phyloP scores from a whole-genome alignment of 2,888 invertebrate genomes.

The Lasioglossum oenotherae region DNA sequence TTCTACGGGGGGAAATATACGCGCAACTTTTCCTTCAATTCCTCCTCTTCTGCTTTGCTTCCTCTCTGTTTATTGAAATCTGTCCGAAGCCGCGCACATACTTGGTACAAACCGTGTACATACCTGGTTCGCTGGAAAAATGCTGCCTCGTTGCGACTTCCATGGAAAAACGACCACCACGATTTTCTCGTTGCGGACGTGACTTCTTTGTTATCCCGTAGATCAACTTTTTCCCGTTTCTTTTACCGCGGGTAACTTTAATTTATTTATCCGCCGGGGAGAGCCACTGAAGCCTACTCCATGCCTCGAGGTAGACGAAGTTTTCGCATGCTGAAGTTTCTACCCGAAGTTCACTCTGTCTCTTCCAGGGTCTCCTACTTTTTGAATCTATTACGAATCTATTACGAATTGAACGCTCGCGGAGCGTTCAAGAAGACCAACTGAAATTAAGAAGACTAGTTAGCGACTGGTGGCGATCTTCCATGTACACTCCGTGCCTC shows the following conservation, averaged over 20 bases:
- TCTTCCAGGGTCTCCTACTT: not conserved
- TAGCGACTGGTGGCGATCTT: no score
- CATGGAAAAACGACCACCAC: not conserved
- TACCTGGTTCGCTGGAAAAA: not conserved
- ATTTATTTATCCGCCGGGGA: not conserved
- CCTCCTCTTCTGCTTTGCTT: constrained; percentile 2
- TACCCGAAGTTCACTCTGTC: not conserved
- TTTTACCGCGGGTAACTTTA: not conserved
- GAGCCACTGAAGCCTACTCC: not conserved
- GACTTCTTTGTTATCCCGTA: not conserved
- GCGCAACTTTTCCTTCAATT: constrained; percentile 30
- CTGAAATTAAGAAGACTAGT: not conserved
- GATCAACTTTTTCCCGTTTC: not conserved
- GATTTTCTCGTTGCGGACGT: not conserved
- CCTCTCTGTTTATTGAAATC: constrained; percentile 28
- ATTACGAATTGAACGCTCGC: not conserved
- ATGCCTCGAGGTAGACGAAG: not conserved
- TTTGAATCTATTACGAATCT: not conserved
- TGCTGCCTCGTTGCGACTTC: no score
- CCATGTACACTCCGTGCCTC: no score
- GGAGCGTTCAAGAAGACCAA: not conserved
- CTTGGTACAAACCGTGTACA: no score
- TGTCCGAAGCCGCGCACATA: not conserved
- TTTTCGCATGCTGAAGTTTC: not conserved
- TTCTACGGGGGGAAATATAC: constrained; percentile 19